Conservation (phyloP, 2,888 invertebrate genomes). For the Synergus japonicus region DNA sequence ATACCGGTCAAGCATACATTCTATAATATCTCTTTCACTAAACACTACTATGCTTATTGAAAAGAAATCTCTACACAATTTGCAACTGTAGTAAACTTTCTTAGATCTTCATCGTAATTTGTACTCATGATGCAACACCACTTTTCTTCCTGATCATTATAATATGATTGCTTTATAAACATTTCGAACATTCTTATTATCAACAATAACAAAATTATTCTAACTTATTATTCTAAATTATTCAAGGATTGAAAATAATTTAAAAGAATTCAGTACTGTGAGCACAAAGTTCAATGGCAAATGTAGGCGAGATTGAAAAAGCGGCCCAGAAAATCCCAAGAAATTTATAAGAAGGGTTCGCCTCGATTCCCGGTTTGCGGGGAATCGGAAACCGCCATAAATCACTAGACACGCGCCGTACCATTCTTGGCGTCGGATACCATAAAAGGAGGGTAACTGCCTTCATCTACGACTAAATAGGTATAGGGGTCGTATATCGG, state of each 20-base stretch:
- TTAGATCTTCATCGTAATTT: not conserved
- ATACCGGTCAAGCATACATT: not conserved
- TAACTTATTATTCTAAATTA: too few relatives aligned
- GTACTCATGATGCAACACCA: not conserved
- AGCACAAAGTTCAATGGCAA: not conserved
- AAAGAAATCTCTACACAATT: not conserved
- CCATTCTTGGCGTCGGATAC: constrained; percentile 40
- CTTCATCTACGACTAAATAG: constrained; percentile 41
- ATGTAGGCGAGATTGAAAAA: constrained; percentile 11
- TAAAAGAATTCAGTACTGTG: not conserved
- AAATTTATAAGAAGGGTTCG: constrained; percentile 29
- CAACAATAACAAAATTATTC: not conserved
- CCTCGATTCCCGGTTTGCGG: constrained; percentile 25
- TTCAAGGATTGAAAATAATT: too few relatives aligned
- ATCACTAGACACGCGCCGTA: constrained; percentile 41
- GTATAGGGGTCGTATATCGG: constrained; percentile 45
- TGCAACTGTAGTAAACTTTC: not conserved
- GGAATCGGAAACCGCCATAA: constrained; percentile 40
- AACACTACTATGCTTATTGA: not conserved
- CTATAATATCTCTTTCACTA: not conserved
- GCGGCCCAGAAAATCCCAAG: constrained; percentile 22
- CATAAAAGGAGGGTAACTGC: constrained; percentile 43
- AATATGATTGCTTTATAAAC: not conserved
- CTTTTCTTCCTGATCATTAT: not conserved
- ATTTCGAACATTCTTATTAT: not conserved